Conservation (phyloP, 1,140 invertebrate genomes). For the Hydropsyche tenuis region DNA sequence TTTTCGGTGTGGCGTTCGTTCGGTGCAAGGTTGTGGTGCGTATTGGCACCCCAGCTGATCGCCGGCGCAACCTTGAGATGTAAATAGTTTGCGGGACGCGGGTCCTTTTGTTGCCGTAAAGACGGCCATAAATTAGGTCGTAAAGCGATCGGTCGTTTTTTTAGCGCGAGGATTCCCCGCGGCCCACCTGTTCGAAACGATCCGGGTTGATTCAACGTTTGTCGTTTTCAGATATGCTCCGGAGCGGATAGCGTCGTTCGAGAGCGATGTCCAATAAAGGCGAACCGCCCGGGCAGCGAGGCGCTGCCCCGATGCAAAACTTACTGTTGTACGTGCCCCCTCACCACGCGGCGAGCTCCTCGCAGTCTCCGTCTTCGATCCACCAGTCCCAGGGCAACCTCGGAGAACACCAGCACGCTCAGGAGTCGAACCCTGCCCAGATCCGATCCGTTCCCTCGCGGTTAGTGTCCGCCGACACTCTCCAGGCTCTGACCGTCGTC, state of each 20-base stretch:
- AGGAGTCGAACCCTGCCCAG: not conserved
- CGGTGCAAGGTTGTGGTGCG: not conserved
- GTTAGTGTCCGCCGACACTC: conserved; percentile 1
- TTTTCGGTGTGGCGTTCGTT: not conserved
- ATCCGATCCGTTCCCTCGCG: conserved; percentile 5
- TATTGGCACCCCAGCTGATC: not conserved
- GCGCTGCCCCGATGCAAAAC: conserved; percentile 37
- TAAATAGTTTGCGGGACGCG: conserved; percentile 25
- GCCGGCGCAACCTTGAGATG: conserved; percentile 11
- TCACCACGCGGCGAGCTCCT: not conserved
- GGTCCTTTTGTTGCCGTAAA: conserved; percentile 24
- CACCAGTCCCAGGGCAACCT: not conserved
- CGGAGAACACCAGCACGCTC: not conserved
- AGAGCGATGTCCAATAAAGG: conserved; percentile 43
- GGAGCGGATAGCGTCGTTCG: conserved; percentile 4
- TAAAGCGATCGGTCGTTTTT: conserved; percentile 19
- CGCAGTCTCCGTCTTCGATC: not conserved
- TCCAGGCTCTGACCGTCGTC: not conserved
- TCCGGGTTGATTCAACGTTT: too few relatives aligned
- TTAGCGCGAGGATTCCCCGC: not conserved
- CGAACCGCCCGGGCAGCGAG: conserved; percentile 39
- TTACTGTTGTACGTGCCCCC: conserved; percentile 45
- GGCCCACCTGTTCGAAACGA: conserved; percentile 1
- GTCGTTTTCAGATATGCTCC: conserved; percentile 11
- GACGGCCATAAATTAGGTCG: conserved; percentile 30